Evolutionary conservation across 1,140 invertebrate genomes (phyloP), one percentile per base, ranked within the genome.

Genomic region (Micrasema longulum): DNA sequence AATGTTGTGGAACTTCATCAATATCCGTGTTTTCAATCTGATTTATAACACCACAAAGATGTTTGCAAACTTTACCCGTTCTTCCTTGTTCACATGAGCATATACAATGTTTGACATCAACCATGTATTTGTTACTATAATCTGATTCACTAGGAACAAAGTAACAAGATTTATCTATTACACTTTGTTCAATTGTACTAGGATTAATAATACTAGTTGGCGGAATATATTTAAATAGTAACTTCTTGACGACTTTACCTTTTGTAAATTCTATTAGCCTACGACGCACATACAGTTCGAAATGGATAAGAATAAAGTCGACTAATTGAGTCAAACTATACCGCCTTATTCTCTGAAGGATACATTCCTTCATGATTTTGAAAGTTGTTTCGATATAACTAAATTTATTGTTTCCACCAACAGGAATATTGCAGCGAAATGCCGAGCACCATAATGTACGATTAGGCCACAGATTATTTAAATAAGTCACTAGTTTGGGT

Each of bases 61-160:
- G 72, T 67, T 74, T 74, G 36, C 72, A 74, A n/a, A 74, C n/a
- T 36, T 62, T 41, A 35, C 72, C 62, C 20, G 41, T 18, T 67
- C 48, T 74, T 20, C 72, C 68, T 20, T 70, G 64, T 23, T 74
- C 72, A 43, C 72, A 74, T 0, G 72, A 74, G 35, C 72, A 74
- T 12, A 74, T 67, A 10, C 72, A 74, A 71, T 71, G 72, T 41
- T 66, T 74, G 16, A 71, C 68, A 50, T 74, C 72, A 7, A 74
- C 72, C 72, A 74, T 74, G 18, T 74, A 71, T 41, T 74, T 74
- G 18, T 67, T 67, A 35, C 63, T 62, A 41, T 74, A 74, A 38
- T 71, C 72, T 6, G 72, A 70, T 62, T 74, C 72, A 43, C 72
- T 74, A 1, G 72, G 72, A 57, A 74, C 68, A 70, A 74, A 74